phyloP scores from a whole-genome alignment of 2,113 vertebrate species.

The Corythoichthys intestinalis region DNA sequence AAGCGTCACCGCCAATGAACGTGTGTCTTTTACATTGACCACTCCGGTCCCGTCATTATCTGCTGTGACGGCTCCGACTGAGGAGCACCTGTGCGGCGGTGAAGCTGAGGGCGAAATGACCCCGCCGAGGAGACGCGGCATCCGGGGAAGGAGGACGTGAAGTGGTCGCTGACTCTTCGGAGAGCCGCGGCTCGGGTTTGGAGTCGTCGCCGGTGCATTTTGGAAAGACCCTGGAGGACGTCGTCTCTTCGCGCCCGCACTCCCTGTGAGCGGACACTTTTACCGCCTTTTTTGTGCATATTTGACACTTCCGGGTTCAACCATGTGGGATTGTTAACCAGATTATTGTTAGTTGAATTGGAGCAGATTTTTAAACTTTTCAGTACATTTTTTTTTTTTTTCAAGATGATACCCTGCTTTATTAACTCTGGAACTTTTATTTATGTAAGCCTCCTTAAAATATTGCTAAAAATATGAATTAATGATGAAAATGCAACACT shows the following conservation, averaged over 20 bases:
- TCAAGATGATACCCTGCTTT: neutral
- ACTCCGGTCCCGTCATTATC: neutral
- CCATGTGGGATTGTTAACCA: constrained; percentile 29
- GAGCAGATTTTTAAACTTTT: neutral
- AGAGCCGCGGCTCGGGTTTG: neutral
- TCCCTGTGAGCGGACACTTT: constrained; percentile 47
- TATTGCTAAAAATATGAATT: neutral
- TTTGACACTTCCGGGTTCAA: constrained; percentile 10
- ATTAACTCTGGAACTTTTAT: neutral
- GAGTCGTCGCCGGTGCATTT: neutral
- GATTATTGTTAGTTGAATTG: neutral
- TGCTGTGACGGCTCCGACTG: neutral
- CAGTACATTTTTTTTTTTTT: neutral
- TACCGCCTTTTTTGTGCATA: constrained; percentile 43
- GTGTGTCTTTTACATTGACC: neutral
- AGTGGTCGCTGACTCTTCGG: constrained; percentile 25
- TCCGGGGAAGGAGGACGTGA: constrained; percentile 8
- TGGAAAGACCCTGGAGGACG: constrained; percentile 31
- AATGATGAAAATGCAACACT: constrained; percentile 18
- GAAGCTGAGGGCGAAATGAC: constrained; percentile 39
- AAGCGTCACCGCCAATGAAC: neutral
- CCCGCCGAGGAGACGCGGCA: constrained; percentile 22
- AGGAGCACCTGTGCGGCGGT: neutral
- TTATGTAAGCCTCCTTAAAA: neutral
- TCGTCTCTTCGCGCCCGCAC: constrained; percentile 27